A percentile compares a stretch with the other conserved stretches of the same genome.
These are phyloP conservation scores for Chamaea fasciata DNA, from an alignment of 2,113 vertebrate species.

Conservation along the genomic window DNA sequence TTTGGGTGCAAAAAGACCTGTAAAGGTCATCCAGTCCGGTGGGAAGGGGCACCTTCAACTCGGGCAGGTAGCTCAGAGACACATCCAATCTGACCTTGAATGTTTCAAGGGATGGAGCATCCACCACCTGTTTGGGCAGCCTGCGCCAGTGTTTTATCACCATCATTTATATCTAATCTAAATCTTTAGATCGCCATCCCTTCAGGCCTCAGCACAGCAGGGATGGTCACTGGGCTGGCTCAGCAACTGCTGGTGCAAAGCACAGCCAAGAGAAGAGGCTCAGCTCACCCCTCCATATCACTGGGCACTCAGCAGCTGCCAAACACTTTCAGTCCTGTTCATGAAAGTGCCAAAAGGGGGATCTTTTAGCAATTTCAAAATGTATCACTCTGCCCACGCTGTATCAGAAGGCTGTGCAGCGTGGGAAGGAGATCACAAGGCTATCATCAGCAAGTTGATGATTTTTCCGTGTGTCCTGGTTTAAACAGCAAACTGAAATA, in stretches of 20 bases:
- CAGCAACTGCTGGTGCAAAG: not conserved
- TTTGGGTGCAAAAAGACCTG: not conserved
- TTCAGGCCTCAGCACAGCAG: not conserved
- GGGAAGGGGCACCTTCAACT: not conserved
- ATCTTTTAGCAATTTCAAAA: not conserved
- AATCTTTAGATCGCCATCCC: not conserved
- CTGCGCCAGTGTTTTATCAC: not conserved
- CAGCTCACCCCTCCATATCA: rapidly evolving
- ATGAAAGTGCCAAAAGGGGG: not conserved
- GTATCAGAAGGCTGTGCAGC: not conserved
- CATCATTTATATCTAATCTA: not conserved
- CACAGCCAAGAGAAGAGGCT: not conserved
- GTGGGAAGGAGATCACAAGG: not conserved
- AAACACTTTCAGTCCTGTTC: not conserved
- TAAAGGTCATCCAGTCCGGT: not conserved
- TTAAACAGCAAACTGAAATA: not conserved
- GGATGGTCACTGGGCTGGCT: not conserved
- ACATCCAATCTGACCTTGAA: not conserved
- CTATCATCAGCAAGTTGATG: not conserved
- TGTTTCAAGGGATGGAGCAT: not conserved
- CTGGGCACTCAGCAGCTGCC: not conserved
- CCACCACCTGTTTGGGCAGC: not conserved
- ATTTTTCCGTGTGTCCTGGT: rapidly evolving
- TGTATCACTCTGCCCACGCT: not conserved
- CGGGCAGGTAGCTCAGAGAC: not conserved